These are phyloP conservation scores for Metopolophium dirhodum DNA, from an alignment of 1,140 invertebrate species.

Conservation along the genomic window DNA sequence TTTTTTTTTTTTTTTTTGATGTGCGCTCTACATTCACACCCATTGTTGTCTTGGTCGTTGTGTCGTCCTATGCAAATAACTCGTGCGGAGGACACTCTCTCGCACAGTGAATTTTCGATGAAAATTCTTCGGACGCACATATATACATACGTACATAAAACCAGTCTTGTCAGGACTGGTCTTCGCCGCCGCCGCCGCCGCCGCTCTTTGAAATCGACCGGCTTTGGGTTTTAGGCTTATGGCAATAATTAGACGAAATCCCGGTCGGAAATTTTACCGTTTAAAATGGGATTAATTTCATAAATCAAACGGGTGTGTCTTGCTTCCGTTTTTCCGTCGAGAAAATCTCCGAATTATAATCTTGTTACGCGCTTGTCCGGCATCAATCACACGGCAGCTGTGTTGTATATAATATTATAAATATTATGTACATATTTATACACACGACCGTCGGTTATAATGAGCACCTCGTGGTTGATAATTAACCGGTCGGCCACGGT, in stretches of 20 bases:
- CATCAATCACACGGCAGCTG: neutral
- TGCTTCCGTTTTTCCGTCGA: slow-evolving; percentile 9
- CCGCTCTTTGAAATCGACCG: neutral
- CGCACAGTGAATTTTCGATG: neutral
- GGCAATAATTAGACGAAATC: slow-evolving; percentile 11
- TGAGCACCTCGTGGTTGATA: neutral
- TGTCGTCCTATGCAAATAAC: neutral
- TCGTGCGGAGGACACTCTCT: neutral
- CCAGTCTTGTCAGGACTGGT: slow-evolving; percentile 22
- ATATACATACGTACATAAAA: neutral
- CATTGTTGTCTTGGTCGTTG: neutral
- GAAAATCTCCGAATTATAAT: slow-evolving; percentile 6
- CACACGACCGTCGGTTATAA: neutral
- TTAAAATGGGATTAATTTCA: slow-evolving; percentile 5
- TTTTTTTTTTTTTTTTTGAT: neutral
- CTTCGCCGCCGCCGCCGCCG: neutral
- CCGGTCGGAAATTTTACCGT: slow-evolving; percentile 23
- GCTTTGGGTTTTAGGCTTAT: neutral
- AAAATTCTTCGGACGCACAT: neutral
- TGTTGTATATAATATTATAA: too few relatives aligned
- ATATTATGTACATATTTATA: neutral
- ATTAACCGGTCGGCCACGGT: neutral
- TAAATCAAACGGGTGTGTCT: neutral
- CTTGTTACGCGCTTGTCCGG: neutral
- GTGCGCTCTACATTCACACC: neutral